A percentile compares a stretch with the other conserved stretches of the same genome.
Evolutionary conservation across 2,113 vertebrate genomes (phyloP).

Genomic region (Podiceps cristatus): DNA sequence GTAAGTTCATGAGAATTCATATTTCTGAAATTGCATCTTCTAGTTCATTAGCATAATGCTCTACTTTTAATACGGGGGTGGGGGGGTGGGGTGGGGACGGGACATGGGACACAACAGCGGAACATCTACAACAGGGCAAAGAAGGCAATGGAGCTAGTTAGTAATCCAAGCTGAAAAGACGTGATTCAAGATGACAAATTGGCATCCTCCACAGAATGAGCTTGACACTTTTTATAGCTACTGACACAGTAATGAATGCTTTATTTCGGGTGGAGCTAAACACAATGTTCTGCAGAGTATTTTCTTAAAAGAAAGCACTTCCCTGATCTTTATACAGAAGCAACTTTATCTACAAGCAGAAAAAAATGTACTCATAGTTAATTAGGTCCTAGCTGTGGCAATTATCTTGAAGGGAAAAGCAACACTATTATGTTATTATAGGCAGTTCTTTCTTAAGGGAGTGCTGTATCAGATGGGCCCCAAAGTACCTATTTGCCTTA

Average conservation of each 20-base stretch:
- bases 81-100: too few species aligned
- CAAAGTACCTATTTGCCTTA: neutral
- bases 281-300: neutral
- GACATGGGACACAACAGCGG: neutral
- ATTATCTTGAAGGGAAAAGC: neutral
- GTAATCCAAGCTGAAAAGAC: constrained; percentile 54
- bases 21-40: neutral
- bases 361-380: neutral
- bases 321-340: neutral
- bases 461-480: neutral
- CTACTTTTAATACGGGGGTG: neutral
- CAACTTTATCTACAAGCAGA: neutral
- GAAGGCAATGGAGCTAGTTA: neutral
- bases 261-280: constrained; percentile 1
- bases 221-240: constrained; percentile 57
- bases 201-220: constrained; percentile 36
- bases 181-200: constrained; percentile 55
- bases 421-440: neutral
- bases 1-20: neutral
- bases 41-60: neutral
- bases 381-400: neutral
- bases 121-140: constrained; percentile 10
- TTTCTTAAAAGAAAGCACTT: neutral
- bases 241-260: constrained; percentile 52
- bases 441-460: neutral